These are phyloP conservation scores for Paramormyrops kingsleyae DNA, from an alignment of 2,113 vertebrate species.

Conservation along the genomic window DNA sequence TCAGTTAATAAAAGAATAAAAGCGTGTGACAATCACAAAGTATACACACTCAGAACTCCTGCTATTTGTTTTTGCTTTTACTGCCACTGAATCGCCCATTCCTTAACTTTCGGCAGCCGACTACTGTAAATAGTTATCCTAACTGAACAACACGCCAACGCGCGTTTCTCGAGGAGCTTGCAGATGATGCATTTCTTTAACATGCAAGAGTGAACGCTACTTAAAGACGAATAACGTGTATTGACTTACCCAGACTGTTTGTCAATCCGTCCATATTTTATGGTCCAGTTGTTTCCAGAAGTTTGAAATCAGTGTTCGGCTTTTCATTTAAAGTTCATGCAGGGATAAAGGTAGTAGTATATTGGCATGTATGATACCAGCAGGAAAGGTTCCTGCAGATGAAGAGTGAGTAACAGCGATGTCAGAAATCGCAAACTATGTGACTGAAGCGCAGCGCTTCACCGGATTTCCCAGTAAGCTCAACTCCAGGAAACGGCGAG, in stretches of 20 bases:
- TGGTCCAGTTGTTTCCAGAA: not conserved
- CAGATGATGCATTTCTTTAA: not conserved
- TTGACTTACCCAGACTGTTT: constrained; percentile 58
- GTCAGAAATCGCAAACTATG: not conserved
- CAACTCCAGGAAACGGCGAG: not conserved
- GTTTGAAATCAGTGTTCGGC: not conserved
- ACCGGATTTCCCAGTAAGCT: not conserved
- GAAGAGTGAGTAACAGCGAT: not conserved
- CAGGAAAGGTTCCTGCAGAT: not conserved
- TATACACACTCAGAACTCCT: not conserved
- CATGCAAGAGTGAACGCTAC: not conserved
- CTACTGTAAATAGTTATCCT: not conserved
- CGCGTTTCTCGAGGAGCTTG: not conserved
- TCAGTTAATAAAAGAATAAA: not conserved
- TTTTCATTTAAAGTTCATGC: not conserved
- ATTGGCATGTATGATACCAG: not conserved
- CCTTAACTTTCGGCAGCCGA: not conserved
- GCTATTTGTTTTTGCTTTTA: not conserved
- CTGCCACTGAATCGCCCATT: not conserved
- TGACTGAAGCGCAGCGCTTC: not conserved
- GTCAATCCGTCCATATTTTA: constrained; percentile 55
- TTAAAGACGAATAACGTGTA: not conserved
- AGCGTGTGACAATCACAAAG: not conserved
- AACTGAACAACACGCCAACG: not conserved
- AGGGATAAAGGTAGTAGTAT: not conserved